Percentiles rank a stretch among this genome's conserved stretches.
These are phyloP conservation scores for Leptinotarsa tumamoca DNA, from an alignment of 2,888 invertebrate genomes.

Conservation along the genomic window DNA sequence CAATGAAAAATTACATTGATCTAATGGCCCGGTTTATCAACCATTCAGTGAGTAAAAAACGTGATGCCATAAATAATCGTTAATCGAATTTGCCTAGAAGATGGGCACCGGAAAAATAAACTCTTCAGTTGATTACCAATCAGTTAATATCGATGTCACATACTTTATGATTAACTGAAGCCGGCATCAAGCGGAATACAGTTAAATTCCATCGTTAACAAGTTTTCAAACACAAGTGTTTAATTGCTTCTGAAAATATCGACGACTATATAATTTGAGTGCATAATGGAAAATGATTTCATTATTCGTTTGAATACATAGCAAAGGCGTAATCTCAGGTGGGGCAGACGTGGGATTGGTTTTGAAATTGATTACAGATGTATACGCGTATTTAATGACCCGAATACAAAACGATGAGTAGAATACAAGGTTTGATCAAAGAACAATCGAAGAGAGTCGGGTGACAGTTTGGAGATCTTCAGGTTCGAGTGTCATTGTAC, in stretches of 20 bases:
- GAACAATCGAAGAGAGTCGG: not conserved
- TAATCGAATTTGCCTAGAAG: not conserved
- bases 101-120: not conserved
- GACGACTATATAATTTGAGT: constrained; percentile 10
- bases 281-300: constrained; percentile 20
- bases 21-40: not conserved
- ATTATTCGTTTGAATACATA: constrained; percentile 2
- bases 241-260: constrained; percentile 7
- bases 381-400: constrained; percentile 16
- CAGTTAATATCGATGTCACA: not conserved
- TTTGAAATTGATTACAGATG: constrained; percentile 9
- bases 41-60: not conserved
- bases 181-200: not conserved
- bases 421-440: not conserved
- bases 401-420: constrained; percentile 9
- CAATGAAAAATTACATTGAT: not conserved
- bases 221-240: constrained; percentile 4
- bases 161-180: not conserved
- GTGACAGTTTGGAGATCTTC: not conserved
- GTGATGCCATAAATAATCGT: not conserved
- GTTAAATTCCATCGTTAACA: constrained; percentile 2
- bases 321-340: constrained; percentile 19
- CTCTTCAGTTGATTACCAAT: not conserved
- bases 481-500: too few species aligned
- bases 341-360: constrained; percentile 20